Evolutionary conservation across 1,140 invertebrate genomes (phyloP).

Genomic region (Achroia grisella): DNA sequence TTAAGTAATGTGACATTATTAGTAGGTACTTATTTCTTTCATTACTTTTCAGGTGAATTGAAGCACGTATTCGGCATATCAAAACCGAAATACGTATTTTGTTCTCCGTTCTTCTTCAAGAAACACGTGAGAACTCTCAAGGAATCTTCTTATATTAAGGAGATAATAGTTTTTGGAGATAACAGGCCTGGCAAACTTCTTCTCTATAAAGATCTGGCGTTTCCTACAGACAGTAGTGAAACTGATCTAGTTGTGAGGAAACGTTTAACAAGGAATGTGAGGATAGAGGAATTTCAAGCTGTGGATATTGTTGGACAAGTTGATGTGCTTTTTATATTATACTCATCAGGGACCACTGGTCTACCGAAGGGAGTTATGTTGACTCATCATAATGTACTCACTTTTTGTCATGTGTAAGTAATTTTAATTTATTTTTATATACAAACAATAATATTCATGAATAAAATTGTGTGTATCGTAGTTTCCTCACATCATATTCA

Average conservation of each 20-base stretch:
- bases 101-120: constrained; percentile 35
- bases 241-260: background rate
- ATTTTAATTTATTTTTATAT: too few relatives aligned
- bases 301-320: constrained; percentile 30
- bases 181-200: constrained; percentile 12
- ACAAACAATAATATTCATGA: too few relatives aligned
- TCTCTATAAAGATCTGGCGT: constrained; percentile 28
- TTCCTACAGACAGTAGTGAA: too few relatives aligned
- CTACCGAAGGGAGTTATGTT: constrained; percentile 86
- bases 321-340: constrained; percentile 63
- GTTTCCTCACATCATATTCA: too few relatives aligned
- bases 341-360: constrained; percentile 83
- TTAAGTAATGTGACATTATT: too few relatives aligned
- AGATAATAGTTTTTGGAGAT: constrained; percentile 31
- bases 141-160: constrained; percentile 17
- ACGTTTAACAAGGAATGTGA: constrained; percentile 3
- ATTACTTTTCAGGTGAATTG: constrained; percentile 63
- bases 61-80: constrained; percentile 66
- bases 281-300: constrained; percentile 29
- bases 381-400: constrained; percentile 77
- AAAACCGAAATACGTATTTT: constrained; percentile 68
- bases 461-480: too few relatives aligned
- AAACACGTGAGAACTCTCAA: constrained; percentile 20
- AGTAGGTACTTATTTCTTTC: too few relatives aligned
- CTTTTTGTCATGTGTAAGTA: constrained; percentile 20